Percentiles rank a stretch among this genome's conserved stretches.
Conservation (phyloP, 2,888 invertebrate genomes). For the Tillus elongatus region DNA sequence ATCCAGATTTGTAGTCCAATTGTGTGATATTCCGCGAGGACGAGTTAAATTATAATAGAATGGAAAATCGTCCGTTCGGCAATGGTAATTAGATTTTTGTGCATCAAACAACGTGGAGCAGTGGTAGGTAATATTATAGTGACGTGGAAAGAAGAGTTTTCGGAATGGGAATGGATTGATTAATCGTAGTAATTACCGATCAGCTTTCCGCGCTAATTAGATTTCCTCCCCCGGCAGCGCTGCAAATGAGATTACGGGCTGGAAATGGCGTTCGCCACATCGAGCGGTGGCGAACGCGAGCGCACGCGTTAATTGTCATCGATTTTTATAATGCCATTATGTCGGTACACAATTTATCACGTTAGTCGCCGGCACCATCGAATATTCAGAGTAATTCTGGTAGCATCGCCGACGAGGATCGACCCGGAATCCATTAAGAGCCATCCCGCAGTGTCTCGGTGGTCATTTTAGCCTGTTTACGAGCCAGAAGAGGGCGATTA, state of each 20-base stretch:
- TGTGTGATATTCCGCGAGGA: too few species aligned
- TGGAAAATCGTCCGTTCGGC: too few species aligned
- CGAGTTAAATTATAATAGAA: too few species aligned
- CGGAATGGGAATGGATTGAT: constrained; percentile 45
- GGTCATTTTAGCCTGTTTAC: constrained; percentile 42
- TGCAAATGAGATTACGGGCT: constrained; percentile 44
- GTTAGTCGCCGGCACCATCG: constrained; percentile 25
- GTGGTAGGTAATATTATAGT: too few species aligned
- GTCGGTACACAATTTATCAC: constrained; percentile 43
- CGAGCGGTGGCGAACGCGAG: constrained; percentile 30
- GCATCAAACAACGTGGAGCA: too few species aligned
- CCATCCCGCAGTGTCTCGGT: constrained; percentile 38
- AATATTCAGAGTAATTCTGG: constrained; percentile 22
- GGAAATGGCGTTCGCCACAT: constrained; percentile 42
- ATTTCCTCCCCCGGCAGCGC: constrained; percentile 40
- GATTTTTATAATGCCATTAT: constrained; percentile 44
- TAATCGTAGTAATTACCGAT: constrained; percentile 51
- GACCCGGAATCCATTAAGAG: constrained; percentile 39
- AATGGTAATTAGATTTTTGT: too few species aligned
- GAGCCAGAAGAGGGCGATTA: constrained; percentile 42
- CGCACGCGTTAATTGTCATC: constrained; percentile 45
- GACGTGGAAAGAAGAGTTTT: constrained; percentile 32
- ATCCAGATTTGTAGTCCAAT: too few species aligned
- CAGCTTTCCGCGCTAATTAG: constrained; percentile 44
- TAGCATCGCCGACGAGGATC: constrained; percentile 23